phyloP scores from a whole-genome alignment of 2,113 vertebrate genomes.

The Heterotis niloticus region DNA sequence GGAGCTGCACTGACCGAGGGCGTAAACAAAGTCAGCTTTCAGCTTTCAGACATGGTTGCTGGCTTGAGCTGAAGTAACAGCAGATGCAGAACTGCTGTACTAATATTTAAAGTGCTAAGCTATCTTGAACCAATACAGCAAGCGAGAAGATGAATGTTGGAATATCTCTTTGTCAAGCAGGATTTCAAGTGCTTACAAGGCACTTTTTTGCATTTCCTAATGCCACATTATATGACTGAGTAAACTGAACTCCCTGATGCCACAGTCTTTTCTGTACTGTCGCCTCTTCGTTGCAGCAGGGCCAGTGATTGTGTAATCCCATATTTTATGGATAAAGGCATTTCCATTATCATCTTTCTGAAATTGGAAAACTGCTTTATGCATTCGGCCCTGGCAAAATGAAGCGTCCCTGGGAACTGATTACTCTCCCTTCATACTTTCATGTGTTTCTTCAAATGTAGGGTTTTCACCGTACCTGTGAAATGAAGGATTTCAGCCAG shows the following conservation, averaged over 20 bases:
- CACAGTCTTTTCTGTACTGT: slow-evolving; percentile 28
- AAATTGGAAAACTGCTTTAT: background rate
- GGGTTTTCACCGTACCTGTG: slow-evolving; percentile 48
- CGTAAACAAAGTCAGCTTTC: too few species aligned
- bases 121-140: background rate
- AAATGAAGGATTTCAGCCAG: slow-evolving; percentile 46
- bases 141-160: background rate
- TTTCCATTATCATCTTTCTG: slow-evolving; percentile 36
- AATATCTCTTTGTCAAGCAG: background rate
- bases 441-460: slow-evolving; percentile 41
- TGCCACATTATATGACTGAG: background rate
- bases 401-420: slow-evolving; percentile 38
- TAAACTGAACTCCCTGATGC: background rate
- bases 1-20: too few species aligned
- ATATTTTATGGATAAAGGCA: slow-evolving; percentile 24
- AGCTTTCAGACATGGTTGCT: too few species aligned
- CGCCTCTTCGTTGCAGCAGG: slow-evolving; percentile 36
- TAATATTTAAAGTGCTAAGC: background rate
- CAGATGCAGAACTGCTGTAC: background rate
- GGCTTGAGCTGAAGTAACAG: background rate
- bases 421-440: slow-evolving; percentile 35
- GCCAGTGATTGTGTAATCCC: slow-evolving; percentile 41
- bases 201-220: background rate
- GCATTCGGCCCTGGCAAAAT: slow-evolving; percentile 41
- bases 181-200: background rate